Conservation (phyloP, 2,113 vertebrate genomes). For the Illadopsis cleaveri region DNA sequence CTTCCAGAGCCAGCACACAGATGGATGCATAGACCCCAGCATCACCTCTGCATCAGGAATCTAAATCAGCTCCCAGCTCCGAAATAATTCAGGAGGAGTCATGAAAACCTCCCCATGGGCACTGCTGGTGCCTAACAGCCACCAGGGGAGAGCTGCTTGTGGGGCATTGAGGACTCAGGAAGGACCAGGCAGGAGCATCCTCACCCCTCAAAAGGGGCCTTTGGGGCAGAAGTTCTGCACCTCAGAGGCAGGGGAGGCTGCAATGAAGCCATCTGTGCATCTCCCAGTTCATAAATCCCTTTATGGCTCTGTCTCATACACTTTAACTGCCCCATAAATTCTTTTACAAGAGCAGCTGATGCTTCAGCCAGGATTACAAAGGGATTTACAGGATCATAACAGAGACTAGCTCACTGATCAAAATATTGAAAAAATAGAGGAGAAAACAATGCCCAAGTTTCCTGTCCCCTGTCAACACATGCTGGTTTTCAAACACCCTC, state of each 20-base stretch:
- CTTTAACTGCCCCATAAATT: slow-evolving; percentile 63
- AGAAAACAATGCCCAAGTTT: background rate
- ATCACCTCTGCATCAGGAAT: background rate
- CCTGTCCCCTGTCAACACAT: background rate
- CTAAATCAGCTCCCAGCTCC: background rate
- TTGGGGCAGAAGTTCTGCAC: background rate
- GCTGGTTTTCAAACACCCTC: too few relatives aligned
- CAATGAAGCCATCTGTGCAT: slow-evolving; percentile 52
- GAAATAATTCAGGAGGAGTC: slow-evolving; percentile 35
- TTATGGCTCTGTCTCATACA: slow-evolving; percentile 47
- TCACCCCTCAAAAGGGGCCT: background rate
- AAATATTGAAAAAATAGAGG: slow-evolving; percentile 48
- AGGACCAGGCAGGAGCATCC: background rate
- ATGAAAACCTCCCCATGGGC: background rate
- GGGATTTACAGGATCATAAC: slow-evolving; percentile 58
- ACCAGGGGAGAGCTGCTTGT: background rate
- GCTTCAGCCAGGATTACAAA: slow-evolving; percentile 58
- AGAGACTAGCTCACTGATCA: slow-evolving; percentile 47
- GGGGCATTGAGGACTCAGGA: background rate
- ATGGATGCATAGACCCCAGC: background rate
- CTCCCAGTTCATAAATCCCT: slow-evolving; percentile 67
- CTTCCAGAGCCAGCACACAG: background rate
- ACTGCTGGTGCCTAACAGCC: background rate
- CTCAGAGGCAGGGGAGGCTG: background rate
- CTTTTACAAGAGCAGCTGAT: slow-evolving; percentile 50